Conservation (phyloP, 2,113 vertebrate genomes). For the Archocentrus centrarchus region DNA sequence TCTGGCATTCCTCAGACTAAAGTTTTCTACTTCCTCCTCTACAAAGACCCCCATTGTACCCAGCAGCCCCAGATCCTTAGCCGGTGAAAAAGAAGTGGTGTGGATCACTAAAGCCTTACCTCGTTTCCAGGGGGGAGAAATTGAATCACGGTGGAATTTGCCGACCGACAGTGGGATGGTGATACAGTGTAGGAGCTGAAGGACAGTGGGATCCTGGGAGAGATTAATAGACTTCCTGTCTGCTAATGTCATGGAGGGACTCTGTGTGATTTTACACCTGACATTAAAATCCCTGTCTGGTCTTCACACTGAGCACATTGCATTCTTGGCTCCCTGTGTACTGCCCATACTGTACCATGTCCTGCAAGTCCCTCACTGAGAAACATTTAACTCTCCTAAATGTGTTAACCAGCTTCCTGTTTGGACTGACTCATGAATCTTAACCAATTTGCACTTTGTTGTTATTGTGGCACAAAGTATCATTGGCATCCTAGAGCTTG, state of each 20-base stretch:
- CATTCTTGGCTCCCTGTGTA: neutral
- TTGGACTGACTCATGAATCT: neutral
- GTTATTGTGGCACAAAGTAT: neutral
- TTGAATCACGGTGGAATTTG: conserved; percentile 56
- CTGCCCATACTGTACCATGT: neutral
- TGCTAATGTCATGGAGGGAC: conserved; percentile 33
- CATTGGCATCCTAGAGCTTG: neutral
- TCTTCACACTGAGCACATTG: conserved; percentile 3
- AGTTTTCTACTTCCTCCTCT: conserved; percentile 73
- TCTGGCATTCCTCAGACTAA: conserved; percentile 80
- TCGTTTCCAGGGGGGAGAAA: conserved; percentile 50
- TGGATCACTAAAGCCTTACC: conserved; percentile 53
- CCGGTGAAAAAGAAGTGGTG: conserved; percentile 49
- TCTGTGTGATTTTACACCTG: conserved; percentile 42
- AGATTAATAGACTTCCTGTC: conserved; percentile 49
- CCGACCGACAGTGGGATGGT: neutral
- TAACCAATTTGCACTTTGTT: neutral
- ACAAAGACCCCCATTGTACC: conserved; percentile 80
- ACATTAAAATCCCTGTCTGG: conserved; percentile 14
- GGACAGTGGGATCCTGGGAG: neutral
- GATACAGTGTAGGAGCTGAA: conserved; percentile 3
- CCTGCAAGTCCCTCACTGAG: neutral
- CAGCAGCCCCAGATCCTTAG: conserved; percentile 29
- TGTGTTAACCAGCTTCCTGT: neutral
- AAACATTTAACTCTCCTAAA: neutral